A percentile compares a stretch with the other conserved stretches of the same genome.
These are phyloP conservation scores for Acanthosepion lycidas DNA, from an alignment of 2,888 invertebrate genomes.

Conservation along the genomic window DNA sequence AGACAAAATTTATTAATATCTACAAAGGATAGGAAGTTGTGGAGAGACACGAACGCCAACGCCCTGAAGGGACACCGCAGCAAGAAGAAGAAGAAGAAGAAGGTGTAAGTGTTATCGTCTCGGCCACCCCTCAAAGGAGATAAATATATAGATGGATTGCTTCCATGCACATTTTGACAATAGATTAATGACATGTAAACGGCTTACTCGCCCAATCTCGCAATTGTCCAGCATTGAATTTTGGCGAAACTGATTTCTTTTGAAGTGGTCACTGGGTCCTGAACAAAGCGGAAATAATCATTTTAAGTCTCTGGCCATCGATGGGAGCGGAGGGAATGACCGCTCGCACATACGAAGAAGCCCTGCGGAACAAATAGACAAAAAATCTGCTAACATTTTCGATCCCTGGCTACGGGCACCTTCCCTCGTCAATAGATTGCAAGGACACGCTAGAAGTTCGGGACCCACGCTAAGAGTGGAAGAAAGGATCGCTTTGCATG, in stretches of 20 bases:
- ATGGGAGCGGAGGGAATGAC: not conserved
- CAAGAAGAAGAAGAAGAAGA: too few species aligned
- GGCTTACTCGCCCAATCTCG: not conserved
- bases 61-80: too few species aligned
- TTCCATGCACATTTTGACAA: not conserved
- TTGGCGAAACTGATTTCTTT: not conserved
- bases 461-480: not conserved
- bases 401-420: not conserved
- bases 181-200: not conserved
- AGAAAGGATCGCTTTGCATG: not conserved
- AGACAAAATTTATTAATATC: too few species aligned
- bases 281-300: slow-evolving; percentile 3
- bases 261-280: not conserved
- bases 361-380: not conserved
- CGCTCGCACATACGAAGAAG: not conserved
- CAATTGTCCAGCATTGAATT: not conserved
- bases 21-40: too few species aligned
- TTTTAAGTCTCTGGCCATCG: not conserved
- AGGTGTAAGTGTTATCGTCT: too few species aligned
- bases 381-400: not conserved
- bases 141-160: not conserved
- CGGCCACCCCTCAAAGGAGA: too few species aligned
- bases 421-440: not conserved
- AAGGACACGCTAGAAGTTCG: not conserved
- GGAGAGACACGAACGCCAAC: too few species aligned